A percentile compares a stretch with the other conserved stretches of the same genome.
phyloP scores from a whole-genome alignment of 2,797 vertebrate genomes.

The Manis javanica region DNA sequence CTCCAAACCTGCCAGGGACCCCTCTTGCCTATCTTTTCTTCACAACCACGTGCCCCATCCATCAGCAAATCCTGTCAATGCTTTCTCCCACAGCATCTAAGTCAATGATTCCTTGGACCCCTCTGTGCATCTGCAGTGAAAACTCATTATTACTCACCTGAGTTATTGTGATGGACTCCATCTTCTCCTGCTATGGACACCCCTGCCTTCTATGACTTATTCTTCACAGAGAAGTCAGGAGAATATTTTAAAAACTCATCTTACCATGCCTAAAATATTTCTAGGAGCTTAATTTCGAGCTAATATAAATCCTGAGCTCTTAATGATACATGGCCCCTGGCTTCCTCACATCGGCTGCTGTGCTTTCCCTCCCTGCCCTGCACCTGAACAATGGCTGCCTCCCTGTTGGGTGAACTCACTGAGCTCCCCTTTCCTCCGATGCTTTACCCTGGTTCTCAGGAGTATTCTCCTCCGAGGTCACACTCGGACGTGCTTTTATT shows the following conservation, averaged over 20 bases:
- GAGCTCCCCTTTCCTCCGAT: background rate
- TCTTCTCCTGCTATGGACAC: rapidly evolving
- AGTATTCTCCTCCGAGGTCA: background rate
- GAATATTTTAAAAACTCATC: background rate
- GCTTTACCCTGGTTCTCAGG: background rate
- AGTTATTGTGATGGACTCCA: background rate
- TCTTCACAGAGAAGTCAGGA: background rate
- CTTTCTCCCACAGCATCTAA: background rate
- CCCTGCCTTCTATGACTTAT: background rate
- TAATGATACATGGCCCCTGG: background rate
- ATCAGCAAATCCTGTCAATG: background rate
- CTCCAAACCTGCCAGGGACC: no score
- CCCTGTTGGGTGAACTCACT: background rate
- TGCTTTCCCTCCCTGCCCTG: background rate
- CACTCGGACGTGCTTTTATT: background rate
- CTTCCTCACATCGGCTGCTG: background rate
- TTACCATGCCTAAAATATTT: background rate
- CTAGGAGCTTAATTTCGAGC: background rate
- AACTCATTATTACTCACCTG: background rate
- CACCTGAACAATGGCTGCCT: background rate
- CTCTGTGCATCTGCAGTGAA: background rate
- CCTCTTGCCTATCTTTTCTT: background rate
- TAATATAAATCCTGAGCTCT: background rate
- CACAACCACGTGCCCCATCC: no score
- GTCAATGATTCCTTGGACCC: rapidly evolving